A percentile compares a stretch with the other conserved stretches of the same genome.
Evolutionary conservation across 2,888 invertebrate genomes (phyloP).

Genomic region (Plebejus melissa): DNA sequence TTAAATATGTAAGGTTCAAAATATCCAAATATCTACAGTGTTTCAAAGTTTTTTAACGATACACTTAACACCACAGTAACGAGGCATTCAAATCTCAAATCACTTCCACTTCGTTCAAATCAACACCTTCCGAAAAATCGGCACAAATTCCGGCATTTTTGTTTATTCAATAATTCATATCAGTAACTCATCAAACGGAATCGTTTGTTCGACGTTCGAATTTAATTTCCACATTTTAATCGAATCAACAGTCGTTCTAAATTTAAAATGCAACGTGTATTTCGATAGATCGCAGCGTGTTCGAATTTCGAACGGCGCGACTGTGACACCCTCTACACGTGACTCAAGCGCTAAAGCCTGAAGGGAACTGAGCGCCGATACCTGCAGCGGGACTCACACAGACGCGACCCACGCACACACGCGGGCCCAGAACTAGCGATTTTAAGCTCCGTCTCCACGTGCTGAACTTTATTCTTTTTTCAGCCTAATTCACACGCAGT

Average conservation of each 20-base stretch:
- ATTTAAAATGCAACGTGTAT: slow-evolving; percentile 23
- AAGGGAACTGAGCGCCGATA: slow-evolving; percentile 69
- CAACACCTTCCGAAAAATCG: slow-evolving; percentile 19
- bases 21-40: neutral
- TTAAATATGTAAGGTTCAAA: neutral
- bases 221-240: slow-evolving; percentile 19
- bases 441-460: slow-evolving; percentile 62
- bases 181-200: neutral
- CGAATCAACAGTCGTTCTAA: neutral
- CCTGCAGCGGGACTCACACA: slow-evolving; percentile 75
- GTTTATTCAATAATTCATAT: neutral
- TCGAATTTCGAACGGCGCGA: slow-evolving; percentile 31
- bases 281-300: slow-evolving; percentile 34
- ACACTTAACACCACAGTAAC: slow-evolving; percentile 27
- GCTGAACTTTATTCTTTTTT: slow-evolving; percentile 41
- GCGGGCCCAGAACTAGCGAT: slow-evolving; percentile 53
- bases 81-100: slow-evolving; percentile 24
- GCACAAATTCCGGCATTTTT: slow-evolving; percentile 17
- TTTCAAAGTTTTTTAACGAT: slow-evolving; percentile 15
- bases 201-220: slow-evolving; percentile 15
- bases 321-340: slow-evolving; percentile 38
- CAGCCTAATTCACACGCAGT: slow-evolving; percentile 38
- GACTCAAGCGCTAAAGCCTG: slow-evolving; percentile 50
- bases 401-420: slow-evolving; percentile 53
- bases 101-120: slow-evolving; percentile 25